Evolutionary conservation across 2,888 invertebrate species (phyloP).

Genomic region (Blomia tropicalis): DNA sequence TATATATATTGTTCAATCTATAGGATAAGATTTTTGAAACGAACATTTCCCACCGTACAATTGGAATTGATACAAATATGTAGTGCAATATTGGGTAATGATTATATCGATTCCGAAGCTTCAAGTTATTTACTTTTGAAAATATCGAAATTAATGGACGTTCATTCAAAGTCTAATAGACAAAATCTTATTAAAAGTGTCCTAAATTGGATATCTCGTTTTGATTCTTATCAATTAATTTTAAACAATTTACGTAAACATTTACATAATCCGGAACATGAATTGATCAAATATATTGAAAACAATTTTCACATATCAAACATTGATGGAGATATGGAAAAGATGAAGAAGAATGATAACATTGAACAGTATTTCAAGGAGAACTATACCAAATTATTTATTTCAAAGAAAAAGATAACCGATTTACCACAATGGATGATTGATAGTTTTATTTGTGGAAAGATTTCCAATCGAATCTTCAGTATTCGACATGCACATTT

Average conservation of each 20-base stretch:
- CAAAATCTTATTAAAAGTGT: constrained; percentile 2
- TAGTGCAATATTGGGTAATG: constrained; percentile 72
- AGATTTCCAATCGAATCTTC: not conserved
- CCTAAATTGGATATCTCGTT: not conserved
- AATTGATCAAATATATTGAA: not conserved
- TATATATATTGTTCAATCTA: constrained; percentile 54
- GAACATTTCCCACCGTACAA: constrained; percentile 49
- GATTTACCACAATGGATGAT: constrained; percentile 14
- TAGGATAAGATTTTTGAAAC: constrained; percentile 50
- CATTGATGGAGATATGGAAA: not conserved
- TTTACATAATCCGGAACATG: not conserved
- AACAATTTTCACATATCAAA: too few species aligned
- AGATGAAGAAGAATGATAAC: not conserved
- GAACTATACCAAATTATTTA: not conserved
- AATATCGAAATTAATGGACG: not conserved
- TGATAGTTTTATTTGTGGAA: not conserved
- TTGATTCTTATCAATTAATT: not conserved
- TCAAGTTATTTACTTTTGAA: not conserved
- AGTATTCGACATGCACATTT: not conserved
- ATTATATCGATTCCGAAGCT: constrained; percentile 49
- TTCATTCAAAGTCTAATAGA: not conserved
- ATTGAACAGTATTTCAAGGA: not conserved
- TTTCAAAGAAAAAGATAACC: not conserved
- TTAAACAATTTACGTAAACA: not conserved
- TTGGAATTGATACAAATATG: constrained; percentile 55